A percentile compares a stretch with the other conserved stretches of the same genome.
Conservation (phyloP, 2,113 vertebrate species). For the Steatornis caripensis region DNA sequence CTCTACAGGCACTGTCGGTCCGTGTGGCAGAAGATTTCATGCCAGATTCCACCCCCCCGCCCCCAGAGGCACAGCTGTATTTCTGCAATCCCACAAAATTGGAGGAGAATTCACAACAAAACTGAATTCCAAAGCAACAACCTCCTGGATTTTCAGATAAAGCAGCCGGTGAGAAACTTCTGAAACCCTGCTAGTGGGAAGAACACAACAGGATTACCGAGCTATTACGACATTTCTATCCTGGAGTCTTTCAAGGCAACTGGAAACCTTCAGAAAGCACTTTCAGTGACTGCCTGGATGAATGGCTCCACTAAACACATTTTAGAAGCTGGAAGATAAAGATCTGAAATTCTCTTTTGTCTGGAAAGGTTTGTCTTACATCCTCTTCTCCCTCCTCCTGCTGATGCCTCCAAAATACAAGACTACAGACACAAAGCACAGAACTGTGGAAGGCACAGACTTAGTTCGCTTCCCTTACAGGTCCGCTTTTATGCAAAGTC, state of each 20-base stretch:
- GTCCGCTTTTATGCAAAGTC: background rate
- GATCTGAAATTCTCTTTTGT: background rate
- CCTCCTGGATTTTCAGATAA: background rate
- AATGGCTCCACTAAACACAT: background rate
- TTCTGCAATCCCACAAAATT: background rate
- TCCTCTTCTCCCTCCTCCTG: background rate
- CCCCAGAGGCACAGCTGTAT: fast-evolving
- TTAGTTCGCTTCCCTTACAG: background rate
- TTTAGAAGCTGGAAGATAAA: background rate
- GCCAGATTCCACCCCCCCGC: background rate
- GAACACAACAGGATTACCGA: background rate
- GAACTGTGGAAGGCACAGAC: background rate
- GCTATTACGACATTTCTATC: background rate
- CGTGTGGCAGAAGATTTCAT: fast-evolving
- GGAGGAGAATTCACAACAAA: background rate
- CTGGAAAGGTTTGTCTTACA: background rate
- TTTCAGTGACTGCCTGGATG: background rate
- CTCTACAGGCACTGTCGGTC: background rate
- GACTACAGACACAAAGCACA: background rate
- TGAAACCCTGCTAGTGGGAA: background rate
- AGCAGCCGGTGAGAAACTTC: background rate
- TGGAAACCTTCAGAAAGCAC: background rate
- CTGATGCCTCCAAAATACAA: background rate
- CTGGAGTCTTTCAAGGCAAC: background rate
- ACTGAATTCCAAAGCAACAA: fast-evolving